phyloP scores from a whole-genome alignment of 2,888 invertebrate species.

The Polydrusus cervinus region DNA sequence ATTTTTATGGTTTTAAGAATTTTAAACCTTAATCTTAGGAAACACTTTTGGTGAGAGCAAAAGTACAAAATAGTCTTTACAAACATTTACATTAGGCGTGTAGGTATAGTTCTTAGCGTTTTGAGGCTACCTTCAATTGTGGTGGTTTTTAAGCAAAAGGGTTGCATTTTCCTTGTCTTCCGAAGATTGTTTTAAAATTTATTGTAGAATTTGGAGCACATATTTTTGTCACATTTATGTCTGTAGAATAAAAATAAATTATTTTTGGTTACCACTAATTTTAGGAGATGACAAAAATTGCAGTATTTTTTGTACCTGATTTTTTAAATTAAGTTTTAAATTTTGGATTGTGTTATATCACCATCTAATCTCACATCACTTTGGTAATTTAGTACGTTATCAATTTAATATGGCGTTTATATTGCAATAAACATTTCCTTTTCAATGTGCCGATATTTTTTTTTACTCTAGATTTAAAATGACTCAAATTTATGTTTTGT shows the following conservation, averaged over 20 bases:
- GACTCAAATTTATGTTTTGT: background rate
- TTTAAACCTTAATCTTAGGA: constrained; percentile 2
- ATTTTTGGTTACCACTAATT: background rate
- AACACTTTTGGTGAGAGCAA: constrained; percentile 70
- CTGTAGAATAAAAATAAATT: background rate
- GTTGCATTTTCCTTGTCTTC: constrained; percentile 12
- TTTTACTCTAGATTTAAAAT: background rate
- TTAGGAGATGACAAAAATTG: background rate
- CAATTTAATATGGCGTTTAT: background rate
- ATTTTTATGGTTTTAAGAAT: constrained; percentile 21
- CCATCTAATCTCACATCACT: background rate
- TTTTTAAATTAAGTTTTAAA: constrained; percentile 12
- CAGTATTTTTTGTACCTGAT: constrained; percentile 22
- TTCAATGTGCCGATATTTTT: background rate
- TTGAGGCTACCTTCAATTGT: constrained; percentile 24
- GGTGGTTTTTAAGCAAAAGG: constrained; percentile 38
- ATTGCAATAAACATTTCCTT: background rate
- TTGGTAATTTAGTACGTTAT: constrained; percentile 4
- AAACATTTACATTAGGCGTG: constrained; percentile 24
- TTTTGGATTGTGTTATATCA: background rate
- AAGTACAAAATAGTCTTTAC: constrained; percentile 67
- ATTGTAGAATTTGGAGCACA: too few relatives aligned
- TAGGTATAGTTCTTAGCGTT: constrained; percentile 28
- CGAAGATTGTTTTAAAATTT: too few relatives aligned
- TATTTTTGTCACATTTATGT: too few relatives aligned